Conservation (phyloP, 1,140 invertebrate species). For the Drosophila azteca region DNA sequence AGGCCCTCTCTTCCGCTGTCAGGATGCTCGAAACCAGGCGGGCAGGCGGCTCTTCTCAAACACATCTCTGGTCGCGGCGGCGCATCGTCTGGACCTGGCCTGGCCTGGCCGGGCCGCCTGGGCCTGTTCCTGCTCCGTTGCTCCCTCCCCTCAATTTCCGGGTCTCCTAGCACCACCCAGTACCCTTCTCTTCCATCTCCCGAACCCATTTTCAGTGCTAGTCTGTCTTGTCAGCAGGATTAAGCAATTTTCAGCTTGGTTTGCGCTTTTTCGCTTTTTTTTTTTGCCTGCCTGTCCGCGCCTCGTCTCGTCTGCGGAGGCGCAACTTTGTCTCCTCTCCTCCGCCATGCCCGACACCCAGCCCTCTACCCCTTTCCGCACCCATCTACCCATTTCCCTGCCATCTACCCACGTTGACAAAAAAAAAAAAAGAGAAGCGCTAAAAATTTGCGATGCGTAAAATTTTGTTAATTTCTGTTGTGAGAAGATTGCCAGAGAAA, state of each 20-base stretch:
- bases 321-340: background rate
- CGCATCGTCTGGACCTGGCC: constrained; percentile 25
- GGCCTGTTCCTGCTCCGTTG: too few relatives aligned
- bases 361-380: constrained; percentile 4
- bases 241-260: constrained; percentile 80
- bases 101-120: too few relatives aligned
- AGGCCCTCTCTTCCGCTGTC: background rate
- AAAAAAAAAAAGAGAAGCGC: constrained; percentile 20
- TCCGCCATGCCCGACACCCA: too few relatives aligned
- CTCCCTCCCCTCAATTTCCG: background rate
- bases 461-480: constrained; percentile 74
- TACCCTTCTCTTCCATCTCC: constrained; percentile 6
- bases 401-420: constrained; percentile 56
- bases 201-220: constrained; percentile 57
- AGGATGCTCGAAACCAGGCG: constrained; percentile 13
- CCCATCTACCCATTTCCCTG: background rate
- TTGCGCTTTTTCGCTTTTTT: constrained; percentile 57
- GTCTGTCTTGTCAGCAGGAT: constrained; percentile 78
- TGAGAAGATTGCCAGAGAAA: background rate
- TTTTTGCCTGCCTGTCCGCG: constrained; percentile 50
- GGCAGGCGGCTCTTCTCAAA: background rate
- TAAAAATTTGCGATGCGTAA: constrained; percentile 74
- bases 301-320: constrained; percentile 47
- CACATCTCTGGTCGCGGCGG: constrained; percentile 10
- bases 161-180: constrained; percentile 1